A percentile compares a stretch with the other conserved stretches of the same genome.
These are phyloP conservation scores for Egretta garzetta DNA, from an alignment of 2,113 vertebrate genomes.

Conservation along the genomic window DNA sequence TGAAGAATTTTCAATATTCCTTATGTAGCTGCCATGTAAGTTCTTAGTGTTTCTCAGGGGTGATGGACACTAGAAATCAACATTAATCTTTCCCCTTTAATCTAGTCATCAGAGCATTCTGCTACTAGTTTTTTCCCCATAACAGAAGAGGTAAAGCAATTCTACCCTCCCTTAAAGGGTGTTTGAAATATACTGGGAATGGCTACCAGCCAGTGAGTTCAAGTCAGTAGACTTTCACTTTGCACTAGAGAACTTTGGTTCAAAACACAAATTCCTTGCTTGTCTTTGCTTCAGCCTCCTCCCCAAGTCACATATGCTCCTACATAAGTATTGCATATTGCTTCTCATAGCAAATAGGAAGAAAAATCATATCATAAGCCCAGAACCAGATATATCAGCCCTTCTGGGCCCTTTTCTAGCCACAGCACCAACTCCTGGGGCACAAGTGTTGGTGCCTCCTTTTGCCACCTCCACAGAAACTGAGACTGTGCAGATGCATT, in stretches of 20 bases:
- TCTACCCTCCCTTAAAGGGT: not conserved
- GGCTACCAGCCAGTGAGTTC: not conserved
- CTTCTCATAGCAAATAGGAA: not conserved
- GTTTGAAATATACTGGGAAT: not conserved
- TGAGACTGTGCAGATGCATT: not conserved
- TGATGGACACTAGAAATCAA: not conserved
- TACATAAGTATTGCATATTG: not conserved
- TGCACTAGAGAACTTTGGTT: not conserved
- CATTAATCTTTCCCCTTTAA: constrained; percentile 46
- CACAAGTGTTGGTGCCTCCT: not conserved
- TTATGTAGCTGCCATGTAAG: not conserved
- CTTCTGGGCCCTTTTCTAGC: not conserved
- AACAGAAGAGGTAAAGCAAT: not conserved
- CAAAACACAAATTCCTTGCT: not conserved
- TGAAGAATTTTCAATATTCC: constrained; percentile 24
- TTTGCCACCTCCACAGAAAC: not conserved
- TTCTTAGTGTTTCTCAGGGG: not conserved
- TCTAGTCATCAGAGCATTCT: not conserved
- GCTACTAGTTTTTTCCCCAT: not conserved
- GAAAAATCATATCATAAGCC: not conserved
- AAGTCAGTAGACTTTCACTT: not conserved
- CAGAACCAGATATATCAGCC: not conserved
- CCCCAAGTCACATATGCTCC: not conserved
- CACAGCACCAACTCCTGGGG: not conserved
- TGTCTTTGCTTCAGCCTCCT: not conserved